These are phyloP conservation scores for Orchesellides sinensis DNA, from an alignment of 2,888 invertebrate genomes.

Conservation along the genomic window DNA sequence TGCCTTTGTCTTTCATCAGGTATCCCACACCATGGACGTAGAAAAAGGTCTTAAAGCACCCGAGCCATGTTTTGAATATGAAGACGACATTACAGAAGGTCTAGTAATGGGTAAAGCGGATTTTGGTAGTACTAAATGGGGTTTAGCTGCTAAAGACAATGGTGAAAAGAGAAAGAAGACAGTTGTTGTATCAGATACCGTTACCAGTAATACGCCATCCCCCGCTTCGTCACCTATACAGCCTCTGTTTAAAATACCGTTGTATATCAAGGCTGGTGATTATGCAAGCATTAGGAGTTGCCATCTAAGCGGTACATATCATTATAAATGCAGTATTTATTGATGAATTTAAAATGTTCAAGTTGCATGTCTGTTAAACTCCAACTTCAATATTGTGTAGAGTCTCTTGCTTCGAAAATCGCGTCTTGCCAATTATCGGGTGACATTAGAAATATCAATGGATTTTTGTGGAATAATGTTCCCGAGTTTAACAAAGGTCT, in stretches of 20 bases:
- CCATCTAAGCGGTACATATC: conserved; percentile 66
- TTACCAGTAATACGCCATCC: too few relatives aligned
- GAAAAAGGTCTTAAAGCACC: not conserved
- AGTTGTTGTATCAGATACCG: not conserved
- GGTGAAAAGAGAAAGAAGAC: not conserved
- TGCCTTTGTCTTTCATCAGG: not conserved
- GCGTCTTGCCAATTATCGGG: conserved; percentile 69
- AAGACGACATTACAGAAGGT: conserved; percentile 9
- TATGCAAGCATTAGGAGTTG: conserved; percentile 70
- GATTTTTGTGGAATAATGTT: conserved; percentile 65
- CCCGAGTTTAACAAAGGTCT: conserved; percentile 67
- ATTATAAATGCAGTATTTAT: not conserved
- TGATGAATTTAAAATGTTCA: not conserved
- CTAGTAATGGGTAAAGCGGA: conserved; percentile 21
- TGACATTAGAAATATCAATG: conserved; percentile 63
- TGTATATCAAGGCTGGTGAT: conserved; percentile 69
- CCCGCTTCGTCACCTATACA: too few relatives aligned
- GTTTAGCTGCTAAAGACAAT: not conserved
- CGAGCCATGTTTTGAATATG: conserved; percentile 38
- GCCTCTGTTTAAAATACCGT: conserved; percentile 7
- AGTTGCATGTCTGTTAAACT: not conserved
- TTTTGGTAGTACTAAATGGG: conserved; percentile 43
- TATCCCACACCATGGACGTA: not conserved
- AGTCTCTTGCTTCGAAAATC: conserved; percentile 63
- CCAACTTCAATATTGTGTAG: conserved; percentile 22